Evolutionary conservation across 2,888 invertebrate genomes (phyloP).

Genomic region (Rhopalosiphum nymphaeae): DNA sequence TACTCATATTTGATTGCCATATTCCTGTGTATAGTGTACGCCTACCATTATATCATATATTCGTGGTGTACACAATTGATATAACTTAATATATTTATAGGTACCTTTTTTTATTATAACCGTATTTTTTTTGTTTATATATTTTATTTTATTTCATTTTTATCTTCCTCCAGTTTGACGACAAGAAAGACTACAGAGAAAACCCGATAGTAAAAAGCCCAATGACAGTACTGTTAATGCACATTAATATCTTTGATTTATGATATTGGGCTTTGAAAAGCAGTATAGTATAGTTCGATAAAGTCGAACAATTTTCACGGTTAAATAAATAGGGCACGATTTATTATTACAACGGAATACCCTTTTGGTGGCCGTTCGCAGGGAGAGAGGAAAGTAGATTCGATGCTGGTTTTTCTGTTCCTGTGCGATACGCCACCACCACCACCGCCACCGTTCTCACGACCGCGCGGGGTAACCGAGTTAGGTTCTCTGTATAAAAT

Average conservation of each 20-base stretch:
- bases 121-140: neutral
- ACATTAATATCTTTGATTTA: slow-evolving; percentile 58
- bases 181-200: slow-evolving; percentile 1
- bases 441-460: neutral
- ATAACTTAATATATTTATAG: neutral
- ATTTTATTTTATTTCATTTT: neutral
- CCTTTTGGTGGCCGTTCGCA: slow-evolving; percentile 20
- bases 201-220: slow-evolving; percentile 5
- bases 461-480: slow-evolving; percentile 26
- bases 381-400: slow-evolving; percentile 22
- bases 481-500: slow-evolving; percentile 58
- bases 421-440: slow-evolving; percentile 53
- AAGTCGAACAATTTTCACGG: slow-evolving; percentile 64
- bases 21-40: neutral
- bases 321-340: slow-evolving; percentile 65
- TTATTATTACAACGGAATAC: slow-evolving; percentile 54
- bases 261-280: slow-evolving; percentile 21
- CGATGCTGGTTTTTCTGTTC: slow-evolving; percentile 57
- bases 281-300: slow-evolving; percentile 48
- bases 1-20: neutral
- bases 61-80: neutral
- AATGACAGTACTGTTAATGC: slow-evolving; percentile 14
- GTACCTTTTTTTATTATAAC: neutral
- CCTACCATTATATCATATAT: neutral
- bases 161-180: neutral